Base-by-base conservation (phyloP, 1,140 invertebrate species). In the Dysdera silvatica region DNA sequence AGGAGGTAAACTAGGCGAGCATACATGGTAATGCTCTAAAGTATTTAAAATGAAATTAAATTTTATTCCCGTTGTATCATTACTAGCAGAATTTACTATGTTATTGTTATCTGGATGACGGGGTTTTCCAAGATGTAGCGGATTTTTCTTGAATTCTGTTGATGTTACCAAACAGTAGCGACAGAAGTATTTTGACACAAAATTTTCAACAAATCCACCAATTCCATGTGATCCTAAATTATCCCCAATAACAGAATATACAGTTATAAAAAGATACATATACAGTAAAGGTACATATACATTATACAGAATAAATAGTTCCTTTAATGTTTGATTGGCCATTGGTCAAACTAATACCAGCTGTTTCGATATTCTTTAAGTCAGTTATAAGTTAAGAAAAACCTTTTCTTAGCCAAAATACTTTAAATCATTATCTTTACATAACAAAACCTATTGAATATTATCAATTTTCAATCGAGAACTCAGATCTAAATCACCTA, bases 1-100 rank as follows among this genome's bases (percentile, higher is more conserved):
- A 33, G 41, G 56, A 4, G 56, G 28, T 18, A 59, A 49, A n/a
- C n/a, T 35, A 24, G 56, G 41, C 2, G n/a, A 12, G 48, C 56
- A 32, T 48, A 59, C 56, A 49, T 48, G 56, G 26, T 31, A 59
- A 49, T 59, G 23, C n/a, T 29, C 18, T n/a, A 47, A 35, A 2
- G 31, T n/a, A 20, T 59, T 59, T 10, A 31, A 59, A 8, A 49
- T 14, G 3, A 45, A 59, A 18, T 18, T 3, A 33, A 48, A 49
- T 24, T 59, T 56, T 8, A 56, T 43, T 41, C 43, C 29, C 18
- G 20, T 20, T 31, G 23, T 14, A 14, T 10, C 24, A n/a, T 14
- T 24, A 10, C 29, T 41, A 7, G 10, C n/a, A 16, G 18, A 53
- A 51, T 35, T 54, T 4, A 8, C 28, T 18, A 2, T 24, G 3